Base-by-base conservation (phyloP, 2,797 vertebrate species). In the Bovichtus diacanthus region DNA sequence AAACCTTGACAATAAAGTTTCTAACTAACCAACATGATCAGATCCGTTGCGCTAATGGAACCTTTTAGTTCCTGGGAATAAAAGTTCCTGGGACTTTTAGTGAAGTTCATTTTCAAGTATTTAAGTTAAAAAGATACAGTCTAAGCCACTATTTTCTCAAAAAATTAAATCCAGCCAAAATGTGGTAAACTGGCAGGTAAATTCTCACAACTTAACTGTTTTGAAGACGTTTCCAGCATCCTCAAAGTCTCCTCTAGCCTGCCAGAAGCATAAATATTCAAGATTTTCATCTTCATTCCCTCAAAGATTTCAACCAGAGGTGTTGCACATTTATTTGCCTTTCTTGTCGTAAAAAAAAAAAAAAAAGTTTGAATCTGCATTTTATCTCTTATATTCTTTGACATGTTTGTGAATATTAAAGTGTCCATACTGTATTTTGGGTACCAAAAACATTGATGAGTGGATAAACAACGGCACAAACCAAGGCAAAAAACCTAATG, bases 221-320 rank as follows among this genome's bases (percentile, higher is more conserved):
- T 61, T 55, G 69, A 76, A 67, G 58, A 58, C 27, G 39, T 63
- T 78, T 81, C 78, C 71, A 65, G 41, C 70, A 43, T 81, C 71
- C 67, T 87, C 55, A 74, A 74, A 74, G 76, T 44, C 49, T 69
- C 62, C 11, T 51, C 23, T 9, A 5, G 70, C 27, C 66, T 84
- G 82, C 85, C 85, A 87, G 74, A 74, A 51, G 49, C 58, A 39
- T 44, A 67, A 77, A 71, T 69, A 82, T 50, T 77, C 68, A 69
- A 55, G 59, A 75, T 65, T 60, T 25, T 25, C 11, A 23, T 25
- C 60, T 74, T 47, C 16, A 47, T 68, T 63, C 16, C 49, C 62
- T 60, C 60, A 58, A 72, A 62, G 64, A 49, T 59, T 36, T 54
- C 53, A 73, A 15, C 34, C 59, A 60, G 29, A 69, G 38, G 31